A percentile compares a stretch with the other conserved stretches of the same genome.
Conservation (phyloP, 2,797 vertebrate genomes). For the Orestias chungarensis region DNA sequence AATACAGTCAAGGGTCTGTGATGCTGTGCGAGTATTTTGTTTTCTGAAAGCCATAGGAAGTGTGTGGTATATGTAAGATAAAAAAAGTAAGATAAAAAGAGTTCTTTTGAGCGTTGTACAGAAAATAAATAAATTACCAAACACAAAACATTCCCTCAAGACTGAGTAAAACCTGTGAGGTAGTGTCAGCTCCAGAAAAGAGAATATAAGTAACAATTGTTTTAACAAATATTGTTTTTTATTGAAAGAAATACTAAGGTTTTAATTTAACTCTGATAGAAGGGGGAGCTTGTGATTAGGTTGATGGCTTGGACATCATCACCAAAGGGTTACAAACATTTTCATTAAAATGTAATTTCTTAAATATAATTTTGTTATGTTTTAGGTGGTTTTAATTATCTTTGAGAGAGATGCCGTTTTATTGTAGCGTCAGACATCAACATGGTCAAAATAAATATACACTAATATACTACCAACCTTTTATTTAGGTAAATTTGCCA, state of each 20-base stretch:
- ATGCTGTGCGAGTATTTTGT: neutral
- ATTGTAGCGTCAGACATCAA: neutral
- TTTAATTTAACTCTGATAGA: neutral
- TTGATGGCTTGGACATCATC: neutral
- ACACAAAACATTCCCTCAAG: neutral
- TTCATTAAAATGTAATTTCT: neutral
- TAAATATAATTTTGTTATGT: too few relatives aligned
- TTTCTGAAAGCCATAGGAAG: neutral
- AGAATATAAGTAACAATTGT: neutral
- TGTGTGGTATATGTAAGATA: neutral
- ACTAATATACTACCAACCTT: too few relatives aligned
- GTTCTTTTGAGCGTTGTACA: neutral
- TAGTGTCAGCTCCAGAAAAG: neutral
- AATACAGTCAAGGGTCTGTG: neutral
- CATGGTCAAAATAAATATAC: neutral
- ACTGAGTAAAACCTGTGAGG: neutral
- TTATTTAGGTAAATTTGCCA: too few relatives aligned
- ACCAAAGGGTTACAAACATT: neutral
- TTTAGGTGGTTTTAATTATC: neutral
- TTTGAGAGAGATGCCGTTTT: neutral
- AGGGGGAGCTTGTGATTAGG: neutral
- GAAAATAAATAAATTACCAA: neutral
- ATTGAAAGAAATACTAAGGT: neutral
- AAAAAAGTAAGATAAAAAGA: neutral
- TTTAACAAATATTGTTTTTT: neutral